phyloP scores from a whole-genome alignment of 92 coral and sea anemone genomes.

The Epizoanthus scotinus region DNA sequence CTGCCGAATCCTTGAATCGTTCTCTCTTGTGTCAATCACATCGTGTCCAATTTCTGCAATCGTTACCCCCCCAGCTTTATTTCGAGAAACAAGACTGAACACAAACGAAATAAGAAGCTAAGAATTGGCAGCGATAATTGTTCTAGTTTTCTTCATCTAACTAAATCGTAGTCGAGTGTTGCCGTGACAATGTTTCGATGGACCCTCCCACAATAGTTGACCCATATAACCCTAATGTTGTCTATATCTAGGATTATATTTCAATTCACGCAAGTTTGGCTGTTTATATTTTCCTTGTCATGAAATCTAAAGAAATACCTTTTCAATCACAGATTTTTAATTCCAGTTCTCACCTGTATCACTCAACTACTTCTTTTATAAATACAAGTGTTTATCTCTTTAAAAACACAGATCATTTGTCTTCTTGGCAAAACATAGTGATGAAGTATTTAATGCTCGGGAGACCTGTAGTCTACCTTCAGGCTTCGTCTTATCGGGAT shows the following conservation, averaged over 20 bases:
- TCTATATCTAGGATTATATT: background rate
- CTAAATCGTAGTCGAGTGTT: conserved; percentile 1
- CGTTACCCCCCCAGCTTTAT: too few relatives aligned
- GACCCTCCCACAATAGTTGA: background rate
- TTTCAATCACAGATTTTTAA: background rate
- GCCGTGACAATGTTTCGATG: conserved; percentile 7
- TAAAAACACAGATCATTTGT: conserved; percentile 5
- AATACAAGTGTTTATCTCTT: conserved; percentile 17
- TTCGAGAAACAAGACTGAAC: too few relatives aligned
- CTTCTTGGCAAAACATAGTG: background rate
- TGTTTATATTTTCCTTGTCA: conserved; percentile 1
- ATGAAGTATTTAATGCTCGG: conserved; percentile 3
- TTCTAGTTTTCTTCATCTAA: background rate
- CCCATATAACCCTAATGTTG: background rate
- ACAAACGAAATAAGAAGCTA: too few relatives aligned
- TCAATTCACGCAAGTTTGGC: conserved; percentile 21
- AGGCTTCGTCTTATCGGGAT: conserved; percentile 17
- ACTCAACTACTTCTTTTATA: background rate
- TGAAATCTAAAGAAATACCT: conserved; percentile 4
- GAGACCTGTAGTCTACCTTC: conserved; percentile 38
- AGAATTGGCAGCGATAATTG: background rate
- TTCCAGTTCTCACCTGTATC: background rate
- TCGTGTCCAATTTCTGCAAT: background rate
- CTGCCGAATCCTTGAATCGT: background rate
- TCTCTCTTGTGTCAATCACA: background rate